Conservation (phyloP, 1,140 invertebrate species). For the Doryteuthis pealeii region DNA sequence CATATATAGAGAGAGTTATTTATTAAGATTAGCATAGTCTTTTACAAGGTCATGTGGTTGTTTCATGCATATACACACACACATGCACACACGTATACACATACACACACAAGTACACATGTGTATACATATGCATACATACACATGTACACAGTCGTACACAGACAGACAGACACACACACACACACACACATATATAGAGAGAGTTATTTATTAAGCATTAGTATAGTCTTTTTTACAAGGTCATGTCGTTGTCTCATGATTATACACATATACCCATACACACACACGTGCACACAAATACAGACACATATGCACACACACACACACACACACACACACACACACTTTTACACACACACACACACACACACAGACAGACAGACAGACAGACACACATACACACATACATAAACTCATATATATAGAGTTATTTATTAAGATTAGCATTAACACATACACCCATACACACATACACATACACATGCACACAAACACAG, state of each 20-base stretch:
- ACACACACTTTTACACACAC: no score
- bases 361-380: slow-evolving; percentile 10
- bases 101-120: neutral
- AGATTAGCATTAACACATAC: neutral
- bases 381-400: slow-evolving; percentile 6
- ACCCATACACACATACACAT: no score
- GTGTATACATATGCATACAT: neutral
- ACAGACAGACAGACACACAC: no score
- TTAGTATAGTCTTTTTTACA: no score
- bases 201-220: no score
- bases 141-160: neutral
- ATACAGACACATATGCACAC: neutral
- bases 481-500: no score
- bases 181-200: no score
- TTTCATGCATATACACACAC: neutral
- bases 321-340: slow-evolving; percentile 3
- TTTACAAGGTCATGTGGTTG: no score
- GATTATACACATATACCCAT: neutral
- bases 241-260: no score
- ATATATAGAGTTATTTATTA: neutral
- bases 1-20: neutral
- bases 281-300: neutral
- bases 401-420: no score
- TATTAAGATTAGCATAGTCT: neutral
- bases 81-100: neutral